phyloP scores from a whole-genome alignment of 2,888 invertebrate species.

The Drosophila kuntzei region DNA sequence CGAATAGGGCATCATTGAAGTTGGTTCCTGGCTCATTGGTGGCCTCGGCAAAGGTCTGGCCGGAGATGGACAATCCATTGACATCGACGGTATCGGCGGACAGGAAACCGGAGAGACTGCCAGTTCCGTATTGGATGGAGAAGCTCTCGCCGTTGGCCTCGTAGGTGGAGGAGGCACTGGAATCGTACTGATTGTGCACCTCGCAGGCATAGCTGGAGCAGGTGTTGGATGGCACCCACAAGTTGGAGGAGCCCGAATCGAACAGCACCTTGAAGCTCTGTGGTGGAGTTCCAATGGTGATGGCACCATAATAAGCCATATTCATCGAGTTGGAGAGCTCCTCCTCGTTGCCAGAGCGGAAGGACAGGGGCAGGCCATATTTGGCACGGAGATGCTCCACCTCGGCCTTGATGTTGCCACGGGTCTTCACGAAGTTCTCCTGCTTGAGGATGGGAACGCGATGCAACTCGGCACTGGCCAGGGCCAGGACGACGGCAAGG shows the following conservation, averaged over 20 bases:
- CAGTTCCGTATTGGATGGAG: slow-evolving; percentile 96
- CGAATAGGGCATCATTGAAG: slow-evolving; percentile 98
- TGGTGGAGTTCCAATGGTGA: slow-evolving; percentile 95
- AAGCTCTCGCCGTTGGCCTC: slow-evolving; percentile 94
- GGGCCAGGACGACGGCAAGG: slow-evolving; percentile 63
- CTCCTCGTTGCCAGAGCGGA: slow-evolving; percentile 45
- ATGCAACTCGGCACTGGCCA: slow-evolving; percentile 72
- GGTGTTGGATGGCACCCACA: slow-evolving; percentile 98
- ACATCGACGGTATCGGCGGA: slow-evolving; percentile 92
- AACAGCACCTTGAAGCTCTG: slow-evolving; percentile 97
- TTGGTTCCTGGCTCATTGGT: slow-evolving; percentile 95
- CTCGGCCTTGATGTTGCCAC: slow-evolving; percentile 61
- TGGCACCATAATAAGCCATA: slow-evolving; percentile 97
- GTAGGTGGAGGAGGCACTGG: slow-evolving; percentile 92
- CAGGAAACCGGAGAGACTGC: slow-evolving; percentile 96
- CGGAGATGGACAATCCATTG: slow-evolving; percentile 89
- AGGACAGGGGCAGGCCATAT: slow-evolving; percentile 35
- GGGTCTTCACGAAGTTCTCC: slow-evolving; percentile 70
- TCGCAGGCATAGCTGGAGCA: slow-evolving; percentile 95
- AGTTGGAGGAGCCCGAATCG: slow-evolving; percentile 98
- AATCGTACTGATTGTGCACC: slow-evolving; percentile 97
- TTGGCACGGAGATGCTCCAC: slow-evolving; percentile 56
- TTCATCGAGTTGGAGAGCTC: slow-evolving; percentile 94
- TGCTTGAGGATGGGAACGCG: slow-evolving; percentile 73
- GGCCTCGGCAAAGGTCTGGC: slow-evolving; percentile 97